These are phyloP conservation scores for Megalonaias nervosa DNA, from an alignment of 1,140 invertebrate genomes.

Conservation along the genomic window DNA sequence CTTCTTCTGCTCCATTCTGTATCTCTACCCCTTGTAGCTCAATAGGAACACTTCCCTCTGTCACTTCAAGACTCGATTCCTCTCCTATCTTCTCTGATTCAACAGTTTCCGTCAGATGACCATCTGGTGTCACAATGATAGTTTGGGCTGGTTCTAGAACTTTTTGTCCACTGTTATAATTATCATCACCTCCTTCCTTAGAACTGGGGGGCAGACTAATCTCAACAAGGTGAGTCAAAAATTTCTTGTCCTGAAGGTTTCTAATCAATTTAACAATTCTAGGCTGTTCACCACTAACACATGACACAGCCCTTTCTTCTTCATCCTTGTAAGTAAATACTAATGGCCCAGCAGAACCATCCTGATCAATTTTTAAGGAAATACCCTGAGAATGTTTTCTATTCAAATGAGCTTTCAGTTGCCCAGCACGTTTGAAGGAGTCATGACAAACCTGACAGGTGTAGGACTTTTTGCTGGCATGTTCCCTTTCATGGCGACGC, in stretches of 20 bases:
- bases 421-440: constrained; percentile 54
- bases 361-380: constrained; percentile 20
- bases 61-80: constrained; percentile 23
- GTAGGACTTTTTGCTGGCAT: constrained; percentile 69
- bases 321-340: constrained; percentile 16
- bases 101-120: constrained; percentile 15
- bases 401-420: constrained; percentile 50
- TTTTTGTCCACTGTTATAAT: too few relatives aligned
- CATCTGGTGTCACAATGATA: background rate
- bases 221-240: too few relatives aligned
- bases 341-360: constrained; percentile 1
- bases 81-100: constrained; percentile 20
- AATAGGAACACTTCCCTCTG: constrained; percentile 22
- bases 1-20: constrained; percentile 10
- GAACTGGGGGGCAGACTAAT: too few relatives aligned
- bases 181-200: too few relatives aligned
- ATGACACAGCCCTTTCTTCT: constrained; percentile 4
- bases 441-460: constrained; percentile 59
- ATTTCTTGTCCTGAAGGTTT: constrained; percentile 29
- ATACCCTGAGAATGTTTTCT: constrained; percentile 39
- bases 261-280: constrained; percentile 45
- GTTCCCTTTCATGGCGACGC: constrained; percentile 71
- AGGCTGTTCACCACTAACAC: constrained; percentile 25
- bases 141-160: too few relatives aligned
- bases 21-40: constrained; percentile 34